Evolutionary conservation across 2,888 invertebrate species (phyloP).

Genomic region (Pandemis cinnamomeana): DNA sequence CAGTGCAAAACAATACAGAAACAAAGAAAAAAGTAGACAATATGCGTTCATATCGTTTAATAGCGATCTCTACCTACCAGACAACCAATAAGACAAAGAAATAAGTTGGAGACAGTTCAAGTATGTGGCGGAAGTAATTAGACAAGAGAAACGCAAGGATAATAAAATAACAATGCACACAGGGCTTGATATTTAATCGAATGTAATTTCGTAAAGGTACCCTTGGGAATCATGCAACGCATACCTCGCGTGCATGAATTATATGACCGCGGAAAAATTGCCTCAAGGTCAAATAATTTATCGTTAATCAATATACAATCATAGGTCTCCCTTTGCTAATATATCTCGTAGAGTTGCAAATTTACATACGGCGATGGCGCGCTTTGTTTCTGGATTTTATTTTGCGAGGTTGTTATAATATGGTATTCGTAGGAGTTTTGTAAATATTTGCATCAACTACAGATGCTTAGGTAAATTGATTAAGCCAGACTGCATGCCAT

Average conservation of each 20-base stretch:
- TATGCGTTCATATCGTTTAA: too few relatives aligned
- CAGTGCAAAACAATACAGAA: too few relatives aligned
- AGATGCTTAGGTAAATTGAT: too few relatives aligned
- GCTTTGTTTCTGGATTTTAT: constrained; percentile 50
- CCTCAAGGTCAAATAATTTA: constrained; percentile 46
- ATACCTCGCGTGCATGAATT: constrained; percentile 19
- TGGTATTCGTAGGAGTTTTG: neutral
- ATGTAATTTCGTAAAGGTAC: neutral
- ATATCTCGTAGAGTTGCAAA: constrained; percentile 47
- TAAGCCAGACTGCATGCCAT: neutral
- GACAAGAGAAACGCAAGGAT: too few relatives aligned
- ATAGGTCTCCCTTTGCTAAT: constrained; percentile 47
- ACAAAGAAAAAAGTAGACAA: too few relatives aligned
- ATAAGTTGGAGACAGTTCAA: too few relatives aligned
- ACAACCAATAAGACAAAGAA: too few relatives aligned
- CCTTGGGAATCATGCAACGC: neutral
- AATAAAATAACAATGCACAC: too few relatives aligned
- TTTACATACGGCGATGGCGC: constrained; percentile 67
- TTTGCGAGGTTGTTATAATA: constrained; percentile 32
- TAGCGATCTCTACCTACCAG: too few relatives aligned
- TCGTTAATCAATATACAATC: constrained; percentile 47
- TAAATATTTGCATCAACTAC: neutral
- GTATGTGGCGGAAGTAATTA: too few relatives aligned
- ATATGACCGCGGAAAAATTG: constrained; percentile 20
- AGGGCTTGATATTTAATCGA: too few relatives aligned